Conservation (phyloP, 2,113 vertebrate species). For the Coptodon bakossiorum region DNA sequence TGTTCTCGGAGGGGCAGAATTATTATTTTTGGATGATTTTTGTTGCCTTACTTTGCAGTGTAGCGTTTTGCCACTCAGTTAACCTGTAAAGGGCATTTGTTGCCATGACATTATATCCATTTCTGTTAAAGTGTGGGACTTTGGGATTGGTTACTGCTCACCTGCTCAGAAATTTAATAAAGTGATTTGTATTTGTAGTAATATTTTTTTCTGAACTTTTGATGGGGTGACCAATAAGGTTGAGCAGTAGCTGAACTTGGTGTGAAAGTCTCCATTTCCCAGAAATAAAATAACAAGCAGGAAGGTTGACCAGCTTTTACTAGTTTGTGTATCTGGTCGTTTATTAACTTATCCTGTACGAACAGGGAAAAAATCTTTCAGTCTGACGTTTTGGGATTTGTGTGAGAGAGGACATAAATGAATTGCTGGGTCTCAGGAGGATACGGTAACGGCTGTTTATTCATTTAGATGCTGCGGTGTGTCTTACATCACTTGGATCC, state of each 20-base stretch:
- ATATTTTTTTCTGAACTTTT: background rate
- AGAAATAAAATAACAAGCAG: background rate
- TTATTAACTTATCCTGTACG: background rate
- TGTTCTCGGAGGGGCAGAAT: background rate
- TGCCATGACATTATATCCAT: background rate
- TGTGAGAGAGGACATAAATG: background rate
- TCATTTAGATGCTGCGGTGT: background rate
- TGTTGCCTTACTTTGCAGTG: background rate
- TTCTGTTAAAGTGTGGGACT: rapidly evolving
- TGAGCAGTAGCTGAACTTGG: background rate
- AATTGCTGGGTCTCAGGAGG: background rate
- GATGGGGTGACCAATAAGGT: background rate
- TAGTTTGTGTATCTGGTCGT: background rate
- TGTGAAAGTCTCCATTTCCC: background rate
- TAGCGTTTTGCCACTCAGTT: background rate
- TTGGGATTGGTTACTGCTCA: background rate
- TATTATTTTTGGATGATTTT: background rate
- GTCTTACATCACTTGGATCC: background rate
- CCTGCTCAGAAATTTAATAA: background rate
- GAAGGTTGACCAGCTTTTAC: background rate
- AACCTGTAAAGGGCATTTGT: background rate
- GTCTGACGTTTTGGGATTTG: background rate
- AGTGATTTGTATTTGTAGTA: background rate
- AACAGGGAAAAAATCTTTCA: background rate
- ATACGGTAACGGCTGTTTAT: background rate